Percentiles rank a stretch among this genome's conserved stretches.
phyloP scores from a whole-genome alignment of 2,888 invertebrate species.

The Pilophorus perplexus region DNA sequence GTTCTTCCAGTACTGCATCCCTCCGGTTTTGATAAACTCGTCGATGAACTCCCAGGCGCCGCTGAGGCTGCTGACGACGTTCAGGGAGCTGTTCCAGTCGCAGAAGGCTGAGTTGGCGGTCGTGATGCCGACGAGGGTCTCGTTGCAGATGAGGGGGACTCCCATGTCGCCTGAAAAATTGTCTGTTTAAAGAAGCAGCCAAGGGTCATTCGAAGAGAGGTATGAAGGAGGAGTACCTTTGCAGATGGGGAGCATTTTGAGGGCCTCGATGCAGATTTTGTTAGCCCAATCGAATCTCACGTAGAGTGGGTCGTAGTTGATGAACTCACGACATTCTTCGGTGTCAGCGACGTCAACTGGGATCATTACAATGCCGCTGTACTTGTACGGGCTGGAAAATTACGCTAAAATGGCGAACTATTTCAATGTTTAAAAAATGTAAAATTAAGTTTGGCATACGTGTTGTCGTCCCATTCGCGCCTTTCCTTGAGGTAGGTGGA shows the following conservation, averaged over 20 bases:
- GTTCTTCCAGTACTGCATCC: slow-evolving; percentile 6
- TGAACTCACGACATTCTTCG: slow-evolving; percentile 21
- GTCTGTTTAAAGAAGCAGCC: too few species aligned
- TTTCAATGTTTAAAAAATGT: too few species aligned
- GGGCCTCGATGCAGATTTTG: slow-evolving; percentile 26
- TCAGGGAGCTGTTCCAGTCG: slow-evolving; percentile 22
- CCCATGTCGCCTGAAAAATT: slow-evolving; percentile 23
- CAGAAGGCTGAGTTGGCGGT: slow-evolving; percentile 15
- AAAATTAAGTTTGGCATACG: too few species aligned
- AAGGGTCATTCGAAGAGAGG: too few species aligned
- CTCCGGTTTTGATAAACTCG: slow-evolving; percentile 5
- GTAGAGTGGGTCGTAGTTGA: slow-evolving; percentile 14
- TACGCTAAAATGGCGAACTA: too few species aligned
- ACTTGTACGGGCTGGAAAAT: slow-evolving; percentile 3
- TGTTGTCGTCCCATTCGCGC: slow-evolving; percentile 6
- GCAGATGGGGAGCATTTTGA: slow-evolving; percentile 3
- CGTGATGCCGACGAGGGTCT: slow-evolving; percentile 3
- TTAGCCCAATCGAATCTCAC: slow-evolving; percentile 19
- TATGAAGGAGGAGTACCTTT: too few species aligned
- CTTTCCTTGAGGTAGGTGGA: slow-evolving; percentile 11
- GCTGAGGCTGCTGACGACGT: slow-evolving; percentile 8
- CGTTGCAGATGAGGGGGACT: slow-evolving; percentile 24
- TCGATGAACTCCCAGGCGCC: slow-evolving; percentile 19
- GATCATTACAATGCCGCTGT: not conserved
- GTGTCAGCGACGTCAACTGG: slow-evolving; percentile 18